phyloP scores from a whole-genome alignment of 2,113 vertebrate species.

The Dasypus novemcinctus region DNA sequence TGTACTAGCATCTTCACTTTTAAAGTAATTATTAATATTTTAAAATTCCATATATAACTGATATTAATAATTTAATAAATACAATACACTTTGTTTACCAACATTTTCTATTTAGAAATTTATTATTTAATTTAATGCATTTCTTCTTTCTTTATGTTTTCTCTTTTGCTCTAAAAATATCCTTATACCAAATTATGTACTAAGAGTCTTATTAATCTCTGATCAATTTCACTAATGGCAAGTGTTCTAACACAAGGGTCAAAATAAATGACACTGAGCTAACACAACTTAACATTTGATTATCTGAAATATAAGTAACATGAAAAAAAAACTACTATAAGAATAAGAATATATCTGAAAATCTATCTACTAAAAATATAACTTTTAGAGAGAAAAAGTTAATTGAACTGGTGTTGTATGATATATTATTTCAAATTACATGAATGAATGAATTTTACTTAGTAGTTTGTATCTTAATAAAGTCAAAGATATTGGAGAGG shows the following conservation, averaged over 20 bases:
- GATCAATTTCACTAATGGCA: background rate
- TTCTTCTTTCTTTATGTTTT: background rate
- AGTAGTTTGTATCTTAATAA: background rate
- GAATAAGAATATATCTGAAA: background rate
- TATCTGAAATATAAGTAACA: background rate
- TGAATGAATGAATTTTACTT: background rate
- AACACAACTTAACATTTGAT: background rate
- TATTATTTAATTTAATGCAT: background rate
- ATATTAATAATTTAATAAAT: background rate
- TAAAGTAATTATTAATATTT: background rate
- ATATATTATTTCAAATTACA: background rate
- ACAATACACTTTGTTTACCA: background rate
- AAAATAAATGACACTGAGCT: background rate
- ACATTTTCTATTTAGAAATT: background rate
- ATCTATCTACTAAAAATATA: background rate
- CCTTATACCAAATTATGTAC: background rate
- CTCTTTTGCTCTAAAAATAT: background rate
- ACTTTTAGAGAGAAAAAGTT: background rate
- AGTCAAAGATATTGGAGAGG: background rate
- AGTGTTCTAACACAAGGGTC: background rate
- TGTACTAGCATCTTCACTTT: background rate
- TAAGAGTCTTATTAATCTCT: background rate
- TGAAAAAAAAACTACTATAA: background rate
- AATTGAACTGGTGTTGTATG: background rate
- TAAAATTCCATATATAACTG: background rate